These are phyloP conservation scores for Heterotis niloticus DNA, from an alignment of 2,113 vertebrate species.

Conservation along the genomic window DNA sequence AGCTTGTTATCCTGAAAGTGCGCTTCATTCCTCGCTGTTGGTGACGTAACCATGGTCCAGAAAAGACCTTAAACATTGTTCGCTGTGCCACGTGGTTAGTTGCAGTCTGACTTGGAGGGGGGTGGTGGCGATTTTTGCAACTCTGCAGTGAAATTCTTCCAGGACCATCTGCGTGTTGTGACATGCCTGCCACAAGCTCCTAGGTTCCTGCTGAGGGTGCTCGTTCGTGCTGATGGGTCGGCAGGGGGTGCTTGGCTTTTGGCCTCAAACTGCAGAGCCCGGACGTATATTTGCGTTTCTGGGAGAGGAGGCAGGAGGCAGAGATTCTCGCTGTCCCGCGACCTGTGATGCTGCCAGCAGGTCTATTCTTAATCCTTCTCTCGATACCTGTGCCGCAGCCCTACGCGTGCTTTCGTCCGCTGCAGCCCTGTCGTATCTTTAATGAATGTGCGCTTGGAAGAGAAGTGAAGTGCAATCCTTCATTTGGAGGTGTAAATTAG, in stretches of 20 bases:
- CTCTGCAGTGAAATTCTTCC: neutral
- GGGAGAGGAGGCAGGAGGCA: too few species aligned
- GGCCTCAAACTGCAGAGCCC: neutral
- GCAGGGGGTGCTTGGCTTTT: neutral
- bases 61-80: too few species aligned
- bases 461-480: neutral
- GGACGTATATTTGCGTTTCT: too few species aligned
- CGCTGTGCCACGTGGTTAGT: neutral
- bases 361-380: neutral
- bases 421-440: neutral
- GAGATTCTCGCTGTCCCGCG: neutral
- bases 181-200: neutral
- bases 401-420: neutral
- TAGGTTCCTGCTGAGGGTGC: neutral
- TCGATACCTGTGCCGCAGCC: neutral
- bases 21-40: too few species aligned
- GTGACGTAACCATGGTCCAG: too few species aligned
- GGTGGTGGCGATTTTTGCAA: neutral
- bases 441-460: neutral
- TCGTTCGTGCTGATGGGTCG: too few species aligned
- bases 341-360: neutral
- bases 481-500: neutral
- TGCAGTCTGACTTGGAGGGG: neutral
- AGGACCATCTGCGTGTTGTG: neutral
- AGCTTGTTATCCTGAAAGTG: too few species aligned